Conservation (phyloP, 1,140 invertebrate species). For the Heliothis subflexa region DNA sequence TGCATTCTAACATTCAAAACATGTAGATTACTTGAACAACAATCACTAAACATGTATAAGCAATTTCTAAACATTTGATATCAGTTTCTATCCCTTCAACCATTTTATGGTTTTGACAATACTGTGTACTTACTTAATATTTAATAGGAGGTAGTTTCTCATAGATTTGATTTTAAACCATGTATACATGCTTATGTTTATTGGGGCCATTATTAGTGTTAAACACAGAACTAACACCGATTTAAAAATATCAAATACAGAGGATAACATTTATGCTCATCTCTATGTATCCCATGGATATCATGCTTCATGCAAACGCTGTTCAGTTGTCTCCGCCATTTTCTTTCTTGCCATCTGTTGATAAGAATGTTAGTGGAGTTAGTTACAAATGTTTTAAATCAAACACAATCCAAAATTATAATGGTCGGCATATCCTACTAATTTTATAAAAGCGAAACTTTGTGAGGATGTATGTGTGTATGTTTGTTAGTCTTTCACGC, state of each 20-base stretch:
- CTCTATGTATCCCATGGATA: background rate
- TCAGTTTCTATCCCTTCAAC: constrained; percentile 5
- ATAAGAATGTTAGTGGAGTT: constrained; percentile 52
- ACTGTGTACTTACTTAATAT: constrained; percentile 38
- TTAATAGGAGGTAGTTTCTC: constrained; percentile 43
- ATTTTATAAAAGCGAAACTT: no score
- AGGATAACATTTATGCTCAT: constrained; percentile 24
- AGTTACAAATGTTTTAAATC: constrained; percentile 27
- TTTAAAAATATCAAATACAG: constrained; percentile 30
- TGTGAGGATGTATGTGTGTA: no score
- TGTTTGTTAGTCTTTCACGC: no score
- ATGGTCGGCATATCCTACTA: background rate
- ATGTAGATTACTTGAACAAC: constrained; percentile 29
- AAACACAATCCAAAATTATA: constrained; percentile 30
- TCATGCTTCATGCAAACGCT: constrained; percentile 45
- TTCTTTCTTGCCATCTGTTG: constrained; percentile 48
- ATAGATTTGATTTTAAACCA: constrained; percentile 30
- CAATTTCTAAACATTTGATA: constrained; percentile 15
- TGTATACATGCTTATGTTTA: constrained; percentile 29
- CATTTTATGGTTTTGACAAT: constrained; percentile 43
- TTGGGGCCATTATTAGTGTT: constrained; percentile 46
- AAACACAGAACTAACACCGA: constrained; percentile 47
- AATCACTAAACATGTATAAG: constrained; percentile 19
- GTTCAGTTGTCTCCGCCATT: constrained; percentile 60
- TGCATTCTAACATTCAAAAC: constrained; percentile 31